These are phyloP conservation scores for Panthera uncia DNA, from an alignment of 2,113 vertebrate species.

Conservation along the genomic window DNA sequence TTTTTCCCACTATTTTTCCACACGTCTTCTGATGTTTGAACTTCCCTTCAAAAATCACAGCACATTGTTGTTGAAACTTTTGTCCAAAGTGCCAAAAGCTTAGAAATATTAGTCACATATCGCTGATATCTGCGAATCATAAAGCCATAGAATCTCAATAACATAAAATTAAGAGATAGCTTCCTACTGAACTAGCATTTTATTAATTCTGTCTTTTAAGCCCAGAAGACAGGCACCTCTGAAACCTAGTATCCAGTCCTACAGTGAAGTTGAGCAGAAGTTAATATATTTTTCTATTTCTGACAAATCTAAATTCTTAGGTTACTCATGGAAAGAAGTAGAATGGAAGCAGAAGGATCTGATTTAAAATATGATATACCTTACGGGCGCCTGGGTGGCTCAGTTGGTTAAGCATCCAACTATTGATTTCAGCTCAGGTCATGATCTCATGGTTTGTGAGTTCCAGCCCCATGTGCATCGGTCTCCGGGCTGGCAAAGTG, in stretches of 20 bases:
- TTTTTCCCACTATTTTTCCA: background rate
- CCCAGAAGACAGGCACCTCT: background rate
- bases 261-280: background rate
- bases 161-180: background rate
- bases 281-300: background rate
- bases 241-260: background rate
- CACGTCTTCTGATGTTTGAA: background rate
- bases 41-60: background rate
- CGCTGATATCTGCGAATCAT: background rate
- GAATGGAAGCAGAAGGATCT: background rate
- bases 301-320: background rate
- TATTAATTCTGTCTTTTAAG: constrained; percentile 15
- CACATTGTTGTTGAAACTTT: background rate
- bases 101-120: background rate
- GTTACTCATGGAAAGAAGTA: background rate
- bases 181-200: background rate
- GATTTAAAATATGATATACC: background rate
- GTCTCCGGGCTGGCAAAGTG: no score
- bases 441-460: no score
- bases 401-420: no score
- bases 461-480: no score
- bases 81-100: background rate
- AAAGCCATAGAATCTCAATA: background rate
- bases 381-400: no score
- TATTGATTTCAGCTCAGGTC: no score